Percentiles rank a stretch among this genome's conserved stretches.
Evolutionary conservation across 2,888 invertebrate species (phyloP).

Genomic region (Trachelus tabidus): DNA sequence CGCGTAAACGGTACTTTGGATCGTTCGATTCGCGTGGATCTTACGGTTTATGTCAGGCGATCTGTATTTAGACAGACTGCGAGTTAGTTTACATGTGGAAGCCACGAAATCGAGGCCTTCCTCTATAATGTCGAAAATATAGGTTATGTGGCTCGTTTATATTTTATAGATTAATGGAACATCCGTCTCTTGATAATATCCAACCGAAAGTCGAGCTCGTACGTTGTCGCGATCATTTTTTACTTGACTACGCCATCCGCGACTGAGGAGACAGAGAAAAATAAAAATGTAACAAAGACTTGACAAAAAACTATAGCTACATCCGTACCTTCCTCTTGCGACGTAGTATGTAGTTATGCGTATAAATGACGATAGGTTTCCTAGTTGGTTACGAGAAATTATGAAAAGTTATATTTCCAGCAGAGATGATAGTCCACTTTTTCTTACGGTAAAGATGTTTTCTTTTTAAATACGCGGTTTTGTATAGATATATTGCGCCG

Average conservation of each 20-base stretch:
- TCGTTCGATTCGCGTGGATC: too few species aligned
- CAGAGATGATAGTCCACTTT: neutral
- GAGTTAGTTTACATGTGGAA: too few species aligned
- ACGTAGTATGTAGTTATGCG: neutral
- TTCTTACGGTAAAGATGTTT: neutral
- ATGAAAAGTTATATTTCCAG: neutral
- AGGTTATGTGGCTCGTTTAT: neutral
- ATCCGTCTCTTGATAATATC: neutral
- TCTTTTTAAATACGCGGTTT: neutral
- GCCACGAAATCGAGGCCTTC: too few species aligned
- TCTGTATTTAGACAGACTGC: too few species aligned
- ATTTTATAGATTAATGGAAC: neutral
- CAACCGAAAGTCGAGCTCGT: conserved; percentile 6
- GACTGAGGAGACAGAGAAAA: conserved; percentile 26
- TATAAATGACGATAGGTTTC: neutral
- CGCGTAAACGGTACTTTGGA: too few species aligned
- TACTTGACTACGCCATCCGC: neutral
- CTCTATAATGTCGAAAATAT: too few species aligned
- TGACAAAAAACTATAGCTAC: conserved; percentile 39
- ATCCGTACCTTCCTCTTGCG: conserved; percentile 32
- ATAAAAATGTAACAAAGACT: conserved; percentile 44
- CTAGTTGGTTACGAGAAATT: neutral
- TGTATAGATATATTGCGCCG: neutral
- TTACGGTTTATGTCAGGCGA: too few species aligned
- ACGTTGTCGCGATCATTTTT: conserved; percentile 28